These are phyloP conservation scores for Ceratotherium simum DNA, from an alignment of 2,113 vertebrate species.

Conservation along the genomic window DNA sequence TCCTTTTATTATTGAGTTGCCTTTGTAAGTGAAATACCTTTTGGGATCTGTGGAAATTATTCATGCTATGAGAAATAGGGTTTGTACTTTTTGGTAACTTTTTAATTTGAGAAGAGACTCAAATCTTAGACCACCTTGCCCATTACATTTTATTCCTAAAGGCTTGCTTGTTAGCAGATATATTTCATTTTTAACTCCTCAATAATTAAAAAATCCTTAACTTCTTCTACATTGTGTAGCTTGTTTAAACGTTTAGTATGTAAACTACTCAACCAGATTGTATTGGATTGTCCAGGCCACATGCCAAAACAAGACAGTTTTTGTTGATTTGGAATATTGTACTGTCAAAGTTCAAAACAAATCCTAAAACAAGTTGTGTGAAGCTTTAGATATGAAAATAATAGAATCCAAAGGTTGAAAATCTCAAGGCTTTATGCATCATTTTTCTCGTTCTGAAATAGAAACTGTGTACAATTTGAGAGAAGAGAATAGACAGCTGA, in stretches of 20 bases:
- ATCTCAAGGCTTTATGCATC: not conserved
- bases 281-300: not conserved
- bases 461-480: conserved; percentile 93
- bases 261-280: not conserved
- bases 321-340: not conserved
- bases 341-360: not conserved
- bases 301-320: not conserved
- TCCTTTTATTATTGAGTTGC: not conserved
- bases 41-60: not conserved
- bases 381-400: not conserved
- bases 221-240: not conserved
- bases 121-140: not conserved
- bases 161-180: not conserved
- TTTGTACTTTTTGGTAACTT: not conserved
- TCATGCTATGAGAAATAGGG: not conserved
- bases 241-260: not conserved
- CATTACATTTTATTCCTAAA: not conserved
- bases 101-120: conserved; percentile 3
- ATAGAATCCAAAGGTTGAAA: not conserved
- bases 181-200: not conserved
- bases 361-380: not conserved
- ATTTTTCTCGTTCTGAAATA: conserved; percentile 80
- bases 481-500: conserved; percentile 97
- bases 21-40: conserved; percentile 31
- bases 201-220: not conserved